Conservation (phyloP, 2,113 vertebrate genomes). For the Megaceryle maxima region DNA sequence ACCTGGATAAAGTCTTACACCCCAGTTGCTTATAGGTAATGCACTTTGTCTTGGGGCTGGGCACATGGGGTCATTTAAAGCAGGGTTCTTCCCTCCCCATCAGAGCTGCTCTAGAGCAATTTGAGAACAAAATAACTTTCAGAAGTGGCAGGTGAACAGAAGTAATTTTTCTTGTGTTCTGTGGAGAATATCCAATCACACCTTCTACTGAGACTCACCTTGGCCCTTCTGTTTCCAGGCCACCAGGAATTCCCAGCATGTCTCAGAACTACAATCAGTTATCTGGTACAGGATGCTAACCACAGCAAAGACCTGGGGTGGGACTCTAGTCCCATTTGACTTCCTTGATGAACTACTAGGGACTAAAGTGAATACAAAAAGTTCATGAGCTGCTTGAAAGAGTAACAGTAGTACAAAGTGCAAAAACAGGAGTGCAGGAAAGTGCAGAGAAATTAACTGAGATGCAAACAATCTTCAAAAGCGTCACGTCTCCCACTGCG, state of each 20-base stretch:
- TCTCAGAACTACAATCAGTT: constrained; percentile 8
- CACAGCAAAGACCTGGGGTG: constrained; percentile 45
- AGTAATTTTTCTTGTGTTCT: constrained; percentile 42
- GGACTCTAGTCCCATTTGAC: constrained; percentile 36
- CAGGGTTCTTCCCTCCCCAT: constrained; percentile 44
- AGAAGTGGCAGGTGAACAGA: constrained; percentile 58
- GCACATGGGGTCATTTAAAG: background rate
- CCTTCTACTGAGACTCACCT: constrained; percentile 33
- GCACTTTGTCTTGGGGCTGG: constrained; percentile 24
- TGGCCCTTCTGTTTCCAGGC: constrained; percentile 60
- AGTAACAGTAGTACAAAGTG: constrained; percentile 76
- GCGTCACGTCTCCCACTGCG: background rate
- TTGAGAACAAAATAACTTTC: constrained; percentile 61
- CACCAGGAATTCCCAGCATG: constrained; percentile 59
- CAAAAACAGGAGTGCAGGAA: constrained; percentile 71
- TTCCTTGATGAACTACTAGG: constrained; percentile 55
- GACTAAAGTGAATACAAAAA: constrained; percentile 76
- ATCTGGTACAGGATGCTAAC: constrained; percentile 27
- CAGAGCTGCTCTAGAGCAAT: constrained; percentile 59
- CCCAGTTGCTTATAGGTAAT: constrained; percentile 21
- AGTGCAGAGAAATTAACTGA: constrained; percentile 67
- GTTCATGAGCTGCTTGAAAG: constrained; percentile 72
- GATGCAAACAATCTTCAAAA: constrained; percentile 19
- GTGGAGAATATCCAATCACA: constrained; percentile 58
- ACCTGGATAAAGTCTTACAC: constrained; percentile 55